A percentile compares a stretch with the other conserved stretches of the same genome.
Conservation (phyloP, 2,113 vertebrate species). For the Chaetops frenatus region DNA sequence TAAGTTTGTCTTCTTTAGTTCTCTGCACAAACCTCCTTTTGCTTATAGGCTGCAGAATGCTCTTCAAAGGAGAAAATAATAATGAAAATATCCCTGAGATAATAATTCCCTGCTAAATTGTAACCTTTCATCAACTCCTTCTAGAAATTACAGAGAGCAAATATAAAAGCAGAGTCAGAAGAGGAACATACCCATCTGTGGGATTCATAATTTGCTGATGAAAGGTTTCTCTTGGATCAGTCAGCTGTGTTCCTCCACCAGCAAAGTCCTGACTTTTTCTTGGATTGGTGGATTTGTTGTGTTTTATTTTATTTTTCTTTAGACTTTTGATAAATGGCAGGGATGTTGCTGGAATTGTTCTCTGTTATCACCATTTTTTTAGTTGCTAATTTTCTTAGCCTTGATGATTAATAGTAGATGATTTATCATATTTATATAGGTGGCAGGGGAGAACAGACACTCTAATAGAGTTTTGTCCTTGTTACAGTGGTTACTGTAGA, state of each 20-base stretch:
- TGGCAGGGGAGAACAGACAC: background rate
- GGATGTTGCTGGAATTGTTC: background rate
- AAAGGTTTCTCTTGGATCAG: background rate
- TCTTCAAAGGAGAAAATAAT: background rate
- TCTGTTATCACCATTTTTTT: background rate
- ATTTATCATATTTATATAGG: constrained; percentile 36
- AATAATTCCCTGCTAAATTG: background rate
- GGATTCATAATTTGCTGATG: background rate
- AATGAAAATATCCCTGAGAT: background rate
- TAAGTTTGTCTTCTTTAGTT: background rate
- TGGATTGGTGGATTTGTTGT: background rate
- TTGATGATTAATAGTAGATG: constrained; percentile 25
- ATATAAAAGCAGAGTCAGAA: background rate
- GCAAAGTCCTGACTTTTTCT: background rate
- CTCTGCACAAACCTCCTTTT: background rate
- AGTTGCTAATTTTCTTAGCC: background rate
- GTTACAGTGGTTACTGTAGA: background rate
- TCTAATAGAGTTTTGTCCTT: background rate
- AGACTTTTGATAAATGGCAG: background rate
- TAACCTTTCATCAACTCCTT: background rate
- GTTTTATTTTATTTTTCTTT: background rate
- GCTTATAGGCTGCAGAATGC: background rate
- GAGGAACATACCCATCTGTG: background rate
- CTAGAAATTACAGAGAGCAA: background rate
- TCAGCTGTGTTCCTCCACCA: background rate